Percentiles rank a stretch among this genome's conserved stretches.
phyloP scores from a whole-genome alignment of 2,888 invertebrate species.

The Diachrysia chrysitis region DNA sequence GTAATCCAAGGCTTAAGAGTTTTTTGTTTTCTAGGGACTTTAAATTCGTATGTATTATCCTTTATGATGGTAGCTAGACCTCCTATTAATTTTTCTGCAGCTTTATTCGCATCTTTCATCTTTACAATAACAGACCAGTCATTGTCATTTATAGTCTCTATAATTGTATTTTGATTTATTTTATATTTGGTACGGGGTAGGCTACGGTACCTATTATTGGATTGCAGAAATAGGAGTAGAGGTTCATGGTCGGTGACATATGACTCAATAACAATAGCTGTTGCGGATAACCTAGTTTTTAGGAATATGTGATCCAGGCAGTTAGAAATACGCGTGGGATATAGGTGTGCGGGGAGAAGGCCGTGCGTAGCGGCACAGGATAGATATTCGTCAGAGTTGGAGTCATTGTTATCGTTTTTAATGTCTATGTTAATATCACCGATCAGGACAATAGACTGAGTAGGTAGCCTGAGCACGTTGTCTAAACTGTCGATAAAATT shows the following conservation, averaged over 20 bases:
- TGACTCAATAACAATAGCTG: slow-evolving; percentile 8
- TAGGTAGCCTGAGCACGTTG: neutral
- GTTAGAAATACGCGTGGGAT: slow-evolving; percentile 9
- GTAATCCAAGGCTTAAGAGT: no score
- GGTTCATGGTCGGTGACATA: slow-evolving; percentile 17
- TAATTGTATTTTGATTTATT: neutral
- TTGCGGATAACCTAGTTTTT: neutral
- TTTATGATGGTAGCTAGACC: no score
- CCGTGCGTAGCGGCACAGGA: slow-evolving; percentile 5
- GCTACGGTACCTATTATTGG: neutral
- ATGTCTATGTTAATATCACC: slow-evolving; percentile 21
- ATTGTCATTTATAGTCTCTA: neutral
- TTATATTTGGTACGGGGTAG: neutral
- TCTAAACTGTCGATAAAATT: slow-evolving; percentile 9
- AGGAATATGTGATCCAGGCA: slow-evolving; percentile 14
- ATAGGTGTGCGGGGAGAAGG: slow-evolving; percentile 1
- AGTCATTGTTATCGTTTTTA: neutral
- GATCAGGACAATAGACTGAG: neutral
- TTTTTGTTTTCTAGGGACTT: no score
- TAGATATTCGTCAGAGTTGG: slow-evolving; percentile 1
- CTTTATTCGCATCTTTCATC: neutral
- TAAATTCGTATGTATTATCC: no score
- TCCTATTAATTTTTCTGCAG: neutral
- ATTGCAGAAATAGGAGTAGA: neutral
- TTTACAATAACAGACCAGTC: neutral